These are phyloP conservation scores for Siniperca obscura DNA, from an alignment of 2,797 vertebrate genomes.

Conservation along the genomic window DNA sequence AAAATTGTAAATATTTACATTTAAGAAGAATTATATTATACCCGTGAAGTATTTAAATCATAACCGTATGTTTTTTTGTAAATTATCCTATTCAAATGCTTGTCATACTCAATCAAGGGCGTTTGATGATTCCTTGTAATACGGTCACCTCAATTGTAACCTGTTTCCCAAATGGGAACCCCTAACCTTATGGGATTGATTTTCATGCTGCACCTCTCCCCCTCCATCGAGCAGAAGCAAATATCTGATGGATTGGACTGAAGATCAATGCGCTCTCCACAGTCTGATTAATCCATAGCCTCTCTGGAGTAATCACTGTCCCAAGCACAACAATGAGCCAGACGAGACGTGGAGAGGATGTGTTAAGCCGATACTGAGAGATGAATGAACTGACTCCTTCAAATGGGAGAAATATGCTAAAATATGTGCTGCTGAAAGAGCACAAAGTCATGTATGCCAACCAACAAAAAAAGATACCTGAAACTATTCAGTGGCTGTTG, in stretches of 20 bases:
- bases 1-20: background rate
- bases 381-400: slow-evolving; percentile 53
- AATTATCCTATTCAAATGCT: background rate
- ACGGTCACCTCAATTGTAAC: slow-evolving; percentile 50
- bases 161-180: slow-evolving; percentile 52
- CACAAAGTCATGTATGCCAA: slow-evolving; percentile 6
- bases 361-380: slow-evolving; percentile 33
- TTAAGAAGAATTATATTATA: background rate
- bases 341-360: slow-evolving; percentile 33
- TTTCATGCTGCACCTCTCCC: slow-evolving; percentile 43
- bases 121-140: slow-evolving; percentile 27
- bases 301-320: slow-evolving; percentile 73
- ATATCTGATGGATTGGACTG: slow-evolving; percentile 73
- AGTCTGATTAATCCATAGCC: slow-evolving; percentile 71
- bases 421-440: slow-evolving; percentile 26
- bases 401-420: slow-evolving; percentile 50
- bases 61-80: background rate
- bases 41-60: background rate
- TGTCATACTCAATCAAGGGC: slow-evolving; percentile 15
- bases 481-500: slow-evolving; percentile 36
- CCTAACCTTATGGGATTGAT: slow-evolving; percentile 68
- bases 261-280: slow-evolving; percentile 70
- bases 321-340: slow-evolving; percentile 61
- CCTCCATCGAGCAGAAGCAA: slow-evolving; percentile 55
- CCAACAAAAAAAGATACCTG: slow-evolving; percentile 13